phyloP scores from a whole-genome alignment of 1,140 invertebrate species.

The Euwallacea fornicatus region DNA sequence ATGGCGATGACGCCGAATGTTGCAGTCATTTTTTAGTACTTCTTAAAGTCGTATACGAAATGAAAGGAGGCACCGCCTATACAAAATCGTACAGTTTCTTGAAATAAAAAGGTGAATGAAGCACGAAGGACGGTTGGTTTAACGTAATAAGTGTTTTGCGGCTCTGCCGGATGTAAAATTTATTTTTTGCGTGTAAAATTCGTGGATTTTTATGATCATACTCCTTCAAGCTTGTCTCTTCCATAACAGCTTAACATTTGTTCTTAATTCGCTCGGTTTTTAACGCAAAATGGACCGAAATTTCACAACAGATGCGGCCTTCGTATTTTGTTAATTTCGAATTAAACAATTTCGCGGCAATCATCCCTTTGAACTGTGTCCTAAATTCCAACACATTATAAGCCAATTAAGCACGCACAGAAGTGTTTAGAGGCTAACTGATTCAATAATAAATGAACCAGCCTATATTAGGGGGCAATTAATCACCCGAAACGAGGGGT shows the following conservation, averaged over 20 bases:
- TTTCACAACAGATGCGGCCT: background rate
- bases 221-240: no score
- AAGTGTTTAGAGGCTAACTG: conserved; percentile 5
- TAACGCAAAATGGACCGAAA: no score
- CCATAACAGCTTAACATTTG: no score
- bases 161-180: no score
- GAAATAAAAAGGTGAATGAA: conserved; percentile 26
- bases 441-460: conserved; percentile 12
- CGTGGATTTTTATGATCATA: no score
- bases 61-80: conserved; percentile 21
- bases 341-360: no score
- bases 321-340: background rate
- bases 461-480: conserved; percentile 1
- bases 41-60: conserved; percentile 8
- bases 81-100: conserved; percentile 2
- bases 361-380: no score
- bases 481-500: conserved; percentile 1
- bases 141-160: no score
- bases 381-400: background rate
- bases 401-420: conserved; percentile 8
- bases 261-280: no score
- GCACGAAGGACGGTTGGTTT: background rate
- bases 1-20: conserved; percentile 17
- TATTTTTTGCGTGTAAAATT: no score
- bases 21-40: conserved; percentile 12